A percentile compares a stretch with the other conserved stretches of the same genome.
Evolutionary conservation across 1,140 invertebrate species (phyloP).

Genomic region (Ctenoplectra terminalis): DNA sequence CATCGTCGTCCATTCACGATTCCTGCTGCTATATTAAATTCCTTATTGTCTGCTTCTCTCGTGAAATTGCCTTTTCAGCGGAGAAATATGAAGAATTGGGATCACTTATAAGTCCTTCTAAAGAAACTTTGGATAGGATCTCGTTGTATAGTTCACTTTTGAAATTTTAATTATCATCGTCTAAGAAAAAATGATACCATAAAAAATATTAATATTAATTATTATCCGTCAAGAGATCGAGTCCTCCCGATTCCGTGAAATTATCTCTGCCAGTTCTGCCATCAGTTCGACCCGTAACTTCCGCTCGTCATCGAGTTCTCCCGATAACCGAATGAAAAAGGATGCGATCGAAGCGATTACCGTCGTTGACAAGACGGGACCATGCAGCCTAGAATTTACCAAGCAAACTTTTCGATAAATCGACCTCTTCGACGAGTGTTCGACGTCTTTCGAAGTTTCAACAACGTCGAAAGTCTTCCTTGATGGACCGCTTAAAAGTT

Average conservation of each 20-base stretch:
- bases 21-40: conserved; percentile 14
- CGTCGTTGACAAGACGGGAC: neutral
- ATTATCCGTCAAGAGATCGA: neutral
- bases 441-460: neutral
- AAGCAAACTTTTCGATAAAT: conserved; percentile 15
- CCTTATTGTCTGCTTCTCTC: neutral
- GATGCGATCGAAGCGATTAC: neutral
- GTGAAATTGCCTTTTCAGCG: neutral
- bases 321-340: neutral
- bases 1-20: neutral
- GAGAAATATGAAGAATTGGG: neutral
- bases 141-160: neutral
- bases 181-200: too few relatives aligned
- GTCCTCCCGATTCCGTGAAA: neutral
- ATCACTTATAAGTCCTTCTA: neutral
- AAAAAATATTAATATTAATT: conserved; percentile 18
- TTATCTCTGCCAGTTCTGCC: neutral
- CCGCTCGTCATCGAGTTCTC: neutral
- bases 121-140: neutral
- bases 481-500: conserved; percentile 6
- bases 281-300: neutral
- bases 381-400: neutral
- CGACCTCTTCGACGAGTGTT: neutral
- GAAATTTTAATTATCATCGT: neutral
- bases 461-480: neutral